Conservation (phyloP, 2,113 vertebrate species). For the Micronisus gabar region DNA sequence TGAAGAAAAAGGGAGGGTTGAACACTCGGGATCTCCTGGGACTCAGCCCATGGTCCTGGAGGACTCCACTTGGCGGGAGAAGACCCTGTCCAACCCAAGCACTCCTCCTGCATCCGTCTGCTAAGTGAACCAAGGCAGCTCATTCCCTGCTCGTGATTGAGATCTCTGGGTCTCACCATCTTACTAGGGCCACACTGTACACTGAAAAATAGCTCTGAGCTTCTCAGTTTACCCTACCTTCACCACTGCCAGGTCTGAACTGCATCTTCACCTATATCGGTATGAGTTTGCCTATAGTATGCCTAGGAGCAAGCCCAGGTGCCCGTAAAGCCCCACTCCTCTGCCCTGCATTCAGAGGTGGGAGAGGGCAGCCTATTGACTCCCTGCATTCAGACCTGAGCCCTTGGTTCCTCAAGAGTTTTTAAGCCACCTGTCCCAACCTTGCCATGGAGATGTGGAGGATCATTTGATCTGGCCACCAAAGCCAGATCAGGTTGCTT, state of each 20-base stretch:
- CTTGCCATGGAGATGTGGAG: not conserved
- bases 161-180: not conserved
- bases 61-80: not conserved
- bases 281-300: not conserved
- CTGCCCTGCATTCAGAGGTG: not conserved
- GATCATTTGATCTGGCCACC: not conserved
- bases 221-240: not conserved
- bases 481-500: not conserved
- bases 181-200: not conserved
- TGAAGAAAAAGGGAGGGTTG: not conserved
- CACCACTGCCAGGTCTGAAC: not conserved
- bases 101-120: not conserved
- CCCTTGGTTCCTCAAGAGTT: not conserved
- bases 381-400: not conserved
- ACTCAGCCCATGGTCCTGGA: not conserved
- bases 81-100: accelerated
- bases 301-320: not conserved
- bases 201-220: not conserved
- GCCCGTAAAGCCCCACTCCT: not conserved
- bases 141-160: not conserved
- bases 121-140: not conserved
- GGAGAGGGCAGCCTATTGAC: not conserved
- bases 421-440: not conserved
- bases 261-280: accelerated
- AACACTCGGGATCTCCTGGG: not conserved